phyloP scores from a whole-genome alignment of 2,113 vertebrate genomes.

The Grammatotria lemairii region DNA sequence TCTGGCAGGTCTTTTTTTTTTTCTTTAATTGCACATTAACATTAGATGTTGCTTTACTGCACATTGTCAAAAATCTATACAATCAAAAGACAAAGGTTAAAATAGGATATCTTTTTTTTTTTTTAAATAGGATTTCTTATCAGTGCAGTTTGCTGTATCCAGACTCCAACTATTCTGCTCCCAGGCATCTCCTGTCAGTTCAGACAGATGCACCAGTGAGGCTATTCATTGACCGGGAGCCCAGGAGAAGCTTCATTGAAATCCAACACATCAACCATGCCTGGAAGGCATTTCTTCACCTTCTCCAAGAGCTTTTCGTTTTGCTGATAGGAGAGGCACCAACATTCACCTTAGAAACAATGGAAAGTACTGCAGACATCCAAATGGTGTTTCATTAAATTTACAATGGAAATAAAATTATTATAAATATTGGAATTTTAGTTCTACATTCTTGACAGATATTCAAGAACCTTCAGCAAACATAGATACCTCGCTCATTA shows the following conservation, averaged over 20 bases:
- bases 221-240: conserved; percentile 14
- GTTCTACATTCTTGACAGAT: no score
- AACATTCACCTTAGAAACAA: neutral
- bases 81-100: neutral
- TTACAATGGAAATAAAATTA: neutral
- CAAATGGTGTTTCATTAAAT: neutral
- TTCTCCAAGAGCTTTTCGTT: conserved; percentile 7
- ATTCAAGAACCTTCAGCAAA: neutral
- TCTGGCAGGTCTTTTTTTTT: neutral
- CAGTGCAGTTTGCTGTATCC: conserved; percentile 8
- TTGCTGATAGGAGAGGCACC: neutral
- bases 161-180: conserved; percentile 13
- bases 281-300: conserved; percentile 26
- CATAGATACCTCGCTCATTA: neutral
- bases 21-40: neutral
- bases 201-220: neutral
- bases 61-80: neutral
- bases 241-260: conserved; percentile 40
- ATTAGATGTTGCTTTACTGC: neutral
- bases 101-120: neutral
- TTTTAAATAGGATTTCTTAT: neutral
- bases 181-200: conserved; percentile 36
- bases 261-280: conserved; percentile 48
- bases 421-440: neutral
- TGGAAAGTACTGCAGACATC: neutral